Evolutionary conservation across 2,888 invertebrate species (phyloP).

Genomic region (Diadromus collaris): DNA sequence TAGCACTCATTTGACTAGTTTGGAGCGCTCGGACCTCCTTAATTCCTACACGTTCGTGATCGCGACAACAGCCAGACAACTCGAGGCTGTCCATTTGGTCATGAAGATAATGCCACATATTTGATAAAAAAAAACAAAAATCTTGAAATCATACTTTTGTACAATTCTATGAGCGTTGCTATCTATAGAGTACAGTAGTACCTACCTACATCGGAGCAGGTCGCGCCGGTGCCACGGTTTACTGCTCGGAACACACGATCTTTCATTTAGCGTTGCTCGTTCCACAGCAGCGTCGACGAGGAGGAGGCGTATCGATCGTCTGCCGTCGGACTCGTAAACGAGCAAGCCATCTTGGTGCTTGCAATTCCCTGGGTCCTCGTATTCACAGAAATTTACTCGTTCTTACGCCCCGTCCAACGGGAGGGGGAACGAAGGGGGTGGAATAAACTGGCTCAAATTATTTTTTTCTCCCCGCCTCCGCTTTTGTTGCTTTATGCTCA

Average conservation of each 20-base stretch:
- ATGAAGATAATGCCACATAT: neutral
- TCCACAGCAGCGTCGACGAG: slow-evolving; percentile 39
- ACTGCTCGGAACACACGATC: slow-evolving; percentile 33
- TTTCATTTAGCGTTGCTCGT: slow-evolving; percentile 53
- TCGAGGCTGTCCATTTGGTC: too few relatives aligned
- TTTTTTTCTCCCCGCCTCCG: slow-evolving; percentile 40
- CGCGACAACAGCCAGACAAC: too few relatives aligned
- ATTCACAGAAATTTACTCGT: slow-evolving; percentile 57
- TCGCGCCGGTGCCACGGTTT: slow-evolving; percentile 31
- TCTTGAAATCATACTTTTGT: too few relatives aligned
- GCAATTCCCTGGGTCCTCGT: slow-evolving; percentile 57
- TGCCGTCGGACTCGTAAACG: slow-evolving; percentile 57
- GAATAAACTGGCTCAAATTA: slow-evolving; percentile 52
- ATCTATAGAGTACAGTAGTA: neutral
- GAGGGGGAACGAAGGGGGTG: slow-evolving; percentile 20
- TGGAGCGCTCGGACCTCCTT: too few relatives aligned
- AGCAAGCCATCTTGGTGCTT: slow-evolving; percentile 59
- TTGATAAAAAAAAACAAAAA: too few relatives aligned
- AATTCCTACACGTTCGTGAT: too few relatives aligned
- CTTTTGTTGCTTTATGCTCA: slow-evolving; percentile 33
- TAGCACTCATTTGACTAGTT: too few relatives aligned
- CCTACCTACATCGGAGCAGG: slow-evolving; percentile 8
- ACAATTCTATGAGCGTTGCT: slow-evolving; percentile 12
- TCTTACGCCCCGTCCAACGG: slow-evolving; percentile 47
- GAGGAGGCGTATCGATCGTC: slow-evolving; percentile 55